These are phyloP conservation scores for Pseudocheirus occidentalis DNA, from an alignment of 2,797 vertebrate species.

Conservation along the genomic window DNA sequence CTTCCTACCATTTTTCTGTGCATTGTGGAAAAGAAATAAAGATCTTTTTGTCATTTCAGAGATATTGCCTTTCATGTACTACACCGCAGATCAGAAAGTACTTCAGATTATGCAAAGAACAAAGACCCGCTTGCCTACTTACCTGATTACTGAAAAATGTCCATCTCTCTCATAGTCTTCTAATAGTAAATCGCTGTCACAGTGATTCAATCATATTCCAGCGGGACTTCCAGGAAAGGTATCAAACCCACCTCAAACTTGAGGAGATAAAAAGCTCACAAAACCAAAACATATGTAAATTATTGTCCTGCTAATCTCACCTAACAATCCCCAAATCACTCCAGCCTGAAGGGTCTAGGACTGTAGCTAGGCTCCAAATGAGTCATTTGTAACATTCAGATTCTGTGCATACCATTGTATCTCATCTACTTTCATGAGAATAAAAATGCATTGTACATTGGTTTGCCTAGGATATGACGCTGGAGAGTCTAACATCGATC, in stretches of 20 bases:
- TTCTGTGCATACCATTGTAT: conserved; percentile 64
- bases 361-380: conserved; percentile 20
- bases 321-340: conserved; percentile 58
- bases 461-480: conserved; percentile 20
- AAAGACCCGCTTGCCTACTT: conserved; percentile 73
- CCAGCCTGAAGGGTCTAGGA: conserved; percentile 35
- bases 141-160: conserved; percentile 76
- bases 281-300: conserved; percentile 68
- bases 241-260: conserved; percentile 60
- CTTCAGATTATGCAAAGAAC: conserved; percentile 75
- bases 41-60: conserved; percentile 71
- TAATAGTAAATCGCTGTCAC: conserved; percentile 64
- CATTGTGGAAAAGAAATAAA: conserved; percentile 68
- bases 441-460: conserved; percentile 57
- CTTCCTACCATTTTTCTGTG: conserved; percentile 56
- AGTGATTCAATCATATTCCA: conserved; percentile 54
- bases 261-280: conserved; percentile 53
- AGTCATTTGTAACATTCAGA: conserved; percentile 60
- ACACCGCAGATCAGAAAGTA: conserved; percentile 65
- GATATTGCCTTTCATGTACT: conserved; percentile 69
- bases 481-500: conserved; percentile 55
- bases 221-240: conserved; percentile 66
- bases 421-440: conserved; percentile 63
- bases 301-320: conserved; percentile 63
- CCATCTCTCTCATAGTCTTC: conserved; percentile 71